phyloP scores from a whole-genome alignment of 2,888 invertebrate species.

The Zootermopsis nevadensis region DNA sequence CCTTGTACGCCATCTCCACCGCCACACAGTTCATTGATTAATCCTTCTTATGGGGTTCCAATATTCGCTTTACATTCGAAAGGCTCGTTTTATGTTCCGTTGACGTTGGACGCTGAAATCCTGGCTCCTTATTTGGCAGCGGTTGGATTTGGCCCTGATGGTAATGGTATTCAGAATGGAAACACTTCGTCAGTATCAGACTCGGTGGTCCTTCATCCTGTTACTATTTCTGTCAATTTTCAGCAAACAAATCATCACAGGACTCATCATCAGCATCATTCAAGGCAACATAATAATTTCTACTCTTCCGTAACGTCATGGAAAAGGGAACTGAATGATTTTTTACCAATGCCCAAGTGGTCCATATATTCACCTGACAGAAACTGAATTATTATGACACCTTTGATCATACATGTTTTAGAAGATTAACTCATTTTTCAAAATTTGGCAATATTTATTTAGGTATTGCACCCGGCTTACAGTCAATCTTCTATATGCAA shows the following conservation, averaged over 20 bases:
- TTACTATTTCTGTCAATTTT: conserved; percentile 91
- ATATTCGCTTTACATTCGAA: conserved; percentile 92
- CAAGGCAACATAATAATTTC: conserved; percentile 69
- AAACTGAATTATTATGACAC: background rate
- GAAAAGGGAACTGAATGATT: conserved; percentile 36
- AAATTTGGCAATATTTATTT: background rate
- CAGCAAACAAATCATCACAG: conserved; percentile 55
- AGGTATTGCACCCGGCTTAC: background rate
- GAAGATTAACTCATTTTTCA: background rate
- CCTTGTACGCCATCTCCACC: conserved; percentile 30
- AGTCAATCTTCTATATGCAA: background rate
- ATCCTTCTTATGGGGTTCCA: conserved; percentile 71
- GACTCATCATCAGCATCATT: conserved; percentile 59
- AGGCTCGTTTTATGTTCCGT: conserved; percentile 88
- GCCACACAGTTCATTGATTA: background rate
- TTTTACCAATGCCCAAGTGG: conserved; percentile 35
- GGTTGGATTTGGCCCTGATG: conserved; percentile 67
- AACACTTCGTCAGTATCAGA: conserved; percentile 56
- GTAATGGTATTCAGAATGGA: conserved; percentile 53
- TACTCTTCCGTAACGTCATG: conserved; percentile 25
- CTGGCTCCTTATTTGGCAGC: conserved; percentile 73
- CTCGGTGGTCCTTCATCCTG: conserved; percentile 80
- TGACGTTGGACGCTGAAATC: conserved; percentile 81
- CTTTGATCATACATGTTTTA: background rate
- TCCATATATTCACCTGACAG: conserved; percentile 30